Base-by-base conservation (phyloP, 1,140 invertebrate genomes). In the Zaprionus taronus region DNA sequence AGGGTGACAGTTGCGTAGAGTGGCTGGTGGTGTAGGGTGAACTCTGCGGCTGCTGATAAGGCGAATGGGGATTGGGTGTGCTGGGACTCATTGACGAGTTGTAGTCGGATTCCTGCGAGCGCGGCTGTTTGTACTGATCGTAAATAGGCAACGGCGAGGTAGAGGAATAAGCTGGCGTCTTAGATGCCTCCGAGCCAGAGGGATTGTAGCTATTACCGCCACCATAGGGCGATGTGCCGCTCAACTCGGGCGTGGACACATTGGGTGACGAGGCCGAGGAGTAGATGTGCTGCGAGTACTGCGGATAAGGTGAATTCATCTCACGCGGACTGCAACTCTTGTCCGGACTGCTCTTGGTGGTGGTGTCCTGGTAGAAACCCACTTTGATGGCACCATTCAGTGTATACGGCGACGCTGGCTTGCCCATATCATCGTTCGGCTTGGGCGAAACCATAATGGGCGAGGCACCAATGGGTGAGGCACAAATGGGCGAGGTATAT, bases 331-430 rank as follows among this genome's bases (percentile, higher is more conserved):
- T 95, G 82, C 95, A 95, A 78, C 95, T 95, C 86, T 96, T 96
- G 65, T 96, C 95, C 2, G 96, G 95, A 77, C 95, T 96, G 77
- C 95, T 95, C 93, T 95, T 95, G 2, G 95, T 95, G 24, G 95
- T 95, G 1, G 95, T 96, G 75, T 96, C 96, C 92, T 97, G 96
- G 91, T 97, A 97, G 84, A 97, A 97, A 4, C 96, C 96, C 41
- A 96, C 96, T 71, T 96, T 94, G 4, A 96, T 95, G 20, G 96
- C 95, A 2, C 95, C 96, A 91, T 96, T 96, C 20, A 96, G 94
- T 6, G 95, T 95, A 81, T 95, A 94, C 0, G 95, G 94, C 53
- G 95, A 95, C 2, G 94, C 94, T 9, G 82, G 86, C 78, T 95
- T 95, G 70, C 94, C 95, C 72, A 95, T 94, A 6, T 93, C 93